These are phyloP conservation scores for Pinctada fucata DNA, from an alignment of 2,888 invertebrate species.

Conservation along the genomic window DNA sequence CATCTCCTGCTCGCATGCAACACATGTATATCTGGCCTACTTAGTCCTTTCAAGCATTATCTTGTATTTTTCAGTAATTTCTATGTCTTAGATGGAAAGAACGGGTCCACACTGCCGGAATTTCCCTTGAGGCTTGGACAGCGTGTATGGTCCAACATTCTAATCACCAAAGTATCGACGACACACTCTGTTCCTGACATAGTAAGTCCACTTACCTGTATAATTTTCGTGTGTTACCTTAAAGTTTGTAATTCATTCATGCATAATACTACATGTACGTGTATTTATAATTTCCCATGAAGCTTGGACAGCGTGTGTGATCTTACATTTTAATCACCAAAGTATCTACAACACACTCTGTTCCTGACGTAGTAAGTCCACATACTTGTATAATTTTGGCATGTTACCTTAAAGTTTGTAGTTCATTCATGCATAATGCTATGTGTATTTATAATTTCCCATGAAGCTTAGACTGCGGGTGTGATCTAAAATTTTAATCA, in stretches of 20 bases:
- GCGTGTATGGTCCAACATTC: constrained; percentile 58
- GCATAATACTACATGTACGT: neutral
- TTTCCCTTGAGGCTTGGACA: constrained; percentile 65
- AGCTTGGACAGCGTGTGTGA: neutral
- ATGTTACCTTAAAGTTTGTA: neutral
- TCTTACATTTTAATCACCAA: constrained; percentile 46
- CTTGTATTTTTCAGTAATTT: constrained; percentile 57
- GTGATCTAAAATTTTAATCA: too few species aligned
- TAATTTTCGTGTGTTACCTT: neutral
- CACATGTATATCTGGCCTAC: too few species aligned
- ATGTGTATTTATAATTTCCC: neutral
- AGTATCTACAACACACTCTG: constrained; percentile 52
- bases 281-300: neutral
- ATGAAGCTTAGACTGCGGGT: too few species aligned
- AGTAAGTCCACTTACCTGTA: constrained; percentile 48
- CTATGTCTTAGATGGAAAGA: constrained; percentile 69
- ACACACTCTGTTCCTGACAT: constrained; percentile 55
- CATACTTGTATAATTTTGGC: neutral
- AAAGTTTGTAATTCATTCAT: neutral
- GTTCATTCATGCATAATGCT: neutral
- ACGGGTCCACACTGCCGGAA: constrained; percentile 60
- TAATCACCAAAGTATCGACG: constrained; percentile 61
- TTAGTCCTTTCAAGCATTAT: too few species aligned
- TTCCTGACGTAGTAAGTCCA: constrained; percentile 61
- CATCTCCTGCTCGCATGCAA: too few species aligned